Conservation (phyloP, 2,797 vertebrate genomes). For the Acridotheres tristis region DNA sequence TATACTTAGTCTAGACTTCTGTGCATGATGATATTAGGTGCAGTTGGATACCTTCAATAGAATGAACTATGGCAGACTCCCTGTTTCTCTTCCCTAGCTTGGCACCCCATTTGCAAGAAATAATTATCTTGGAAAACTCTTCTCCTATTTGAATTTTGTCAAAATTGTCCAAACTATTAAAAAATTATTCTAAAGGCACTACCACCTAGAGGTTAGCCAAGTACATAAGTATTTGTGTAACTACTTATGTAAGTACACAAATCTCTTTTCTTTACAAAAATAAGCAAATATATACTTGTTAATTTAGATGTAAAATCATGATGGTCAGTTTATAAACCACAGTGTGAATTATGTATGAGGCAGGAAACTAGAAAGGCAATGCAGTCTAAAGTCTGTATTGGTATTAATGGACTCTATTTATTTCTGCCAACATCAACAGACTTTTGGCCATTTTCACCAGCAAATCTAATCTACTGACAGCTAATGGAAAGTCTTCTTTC, state of each 20-base stretch:
- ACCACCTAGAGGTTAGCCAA: neutral
- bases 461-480: neutral
- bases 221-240: neutral
- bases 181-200: neutral
- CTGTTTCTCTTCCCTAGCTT: neutral
- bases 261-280: neutral
- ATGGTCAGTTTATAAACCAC: neutral
- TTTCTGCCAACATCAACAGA: neutral
- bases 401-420: neutral
- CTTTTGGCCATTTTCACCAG: neutral
- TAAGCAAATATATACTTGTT: neutral
- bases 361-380: neutral
- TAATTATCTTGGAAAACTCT: neutral
- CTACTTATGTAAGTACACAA: neutral
- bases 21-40: neutral
- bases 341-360: neutral
- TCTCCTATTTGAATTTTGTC: neutral
- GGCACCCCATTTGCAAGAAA: neutral
- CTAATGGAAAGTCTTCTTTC: neutral
- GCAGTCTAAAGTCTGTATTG: neutral
- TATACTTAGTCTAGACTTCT: neutral
- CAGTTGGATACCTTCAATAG: neutral
- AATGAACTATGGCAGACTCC: neutral
- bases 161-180: neutral
- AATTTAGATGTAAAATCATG: neutral